Conservation (phyloP, 2,113 vertebrate species). For the Thalassoma bifasciatum region DNA sequence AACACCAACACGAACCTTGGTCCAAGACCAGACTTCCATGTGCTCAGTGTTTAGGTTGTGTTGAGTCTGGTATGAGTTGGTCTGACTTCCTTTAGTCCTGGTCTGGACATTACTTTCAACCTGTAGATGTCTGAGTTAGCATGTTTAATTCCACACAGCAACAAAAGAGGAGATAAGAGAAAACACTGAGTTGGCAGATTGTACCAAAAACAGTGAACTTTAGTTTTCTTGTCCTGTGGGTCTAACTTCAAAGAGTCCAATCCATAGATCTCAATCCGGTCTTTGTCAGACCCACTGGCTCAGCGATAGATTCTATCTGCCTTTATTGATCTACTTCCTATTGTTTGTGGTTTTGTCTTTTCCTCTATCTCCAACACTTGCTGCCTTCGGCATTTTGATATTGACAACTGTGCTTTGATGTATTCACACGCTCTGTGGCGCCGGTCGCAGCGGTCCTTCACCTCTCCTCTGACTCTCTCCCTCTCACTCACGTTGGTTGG, state of each 20-base stretch:
- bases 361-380: background rate
- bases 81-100: background rate
- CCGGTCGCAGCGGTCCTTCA: conserved; percentile 5
- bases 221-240: background rate
- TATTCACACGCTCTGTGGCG: conserved; percentile 9
- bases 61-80: background rate
- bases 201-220: background rate
- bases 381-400: conserved; percentile 17
- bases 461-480: conserved; percentile 21
- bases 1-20: too few species aligned
- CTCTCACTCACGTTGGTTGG: background rate
- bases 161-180: background rate
- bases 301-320: conserved; percentile 25
- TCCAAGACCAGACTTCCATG: background rate
- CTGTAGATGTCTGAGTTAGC: background rate
- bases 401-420: conserved; percentile 34
- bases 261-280: conserved; percentile 32
- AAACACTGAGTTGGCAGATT: conserved; percentile 28
- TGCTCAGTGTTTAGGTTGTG: background rate
- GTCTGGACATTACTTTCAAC: background rate
- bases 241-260: conserved; percentile 17
- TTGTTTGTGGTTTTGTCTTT: conserved; percentile 36
- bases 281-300: conserved; percentile 7
- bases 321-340: conserved; percentile 13
- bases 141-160: background rate